Evolutionary conservation across 2,888 invertebrate species (phyloP).

Genomic region (Brenthis hecate): DNA sequence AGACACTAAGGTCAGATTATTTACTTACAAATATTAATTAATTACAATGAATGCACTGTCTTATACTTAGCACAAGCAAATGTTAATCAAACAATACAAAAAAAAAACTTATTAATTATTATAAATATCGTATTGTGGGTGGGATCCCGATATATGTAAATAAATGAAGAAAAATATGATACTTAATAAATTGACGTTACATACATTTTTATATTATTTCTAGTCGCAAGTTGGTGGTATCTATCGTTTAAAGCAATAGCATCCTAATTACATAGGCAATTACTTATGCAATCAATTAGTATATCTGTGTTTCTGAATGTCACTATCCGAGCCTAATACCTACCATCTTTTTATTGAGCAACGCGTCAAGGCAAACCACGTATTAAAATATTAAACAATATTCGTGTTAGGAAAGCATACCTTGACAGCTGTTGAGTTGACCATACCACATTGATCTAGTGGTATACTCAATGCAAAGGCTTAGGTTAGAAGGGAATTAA

Average conservation of each 20-base stretch:
- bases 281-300: slow-evolving; percentile 58
- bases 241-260: neutral
- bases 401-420: slow-evolving; percentile 66
- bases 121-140: no score
- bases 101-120: no score
- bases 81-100: no score
- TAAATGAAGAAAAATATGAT: neutral
- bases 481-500: slow-evolving; percentile 47
- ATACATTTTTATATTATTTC: neutral
- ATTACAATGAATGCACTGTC: slow-evolving; percentile 8
- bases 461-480: slow-evolving; percentile 56
- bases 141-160: neutral
- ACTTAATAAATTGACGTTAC: neutral
- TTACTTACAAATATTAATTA: slow-evolving; percentile 28
- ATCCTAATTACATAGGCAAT: slow-evolving; percentile 5
- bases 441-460: slow-evolving; percentile 43
- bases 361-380: slow-evolving; percentile 71
- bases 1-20: slow-evolving; percentile 34
- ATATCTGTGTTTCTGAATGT: slow-evolving; percentile 50
- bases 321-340: slow-evolving; percentile 58
- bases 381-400: slow-evolving; percentile 70
- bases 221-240: neutral
- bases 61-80: no score
- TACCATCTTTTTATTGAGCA: slow-evolving; percentile 69
- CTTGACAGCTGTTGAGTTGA: slow-evolving; percentile 51